Evolutionary conservation across 2,113 vertebrate species (phyloP).

Genomic region (Lasiurus cinereus): DNA sequence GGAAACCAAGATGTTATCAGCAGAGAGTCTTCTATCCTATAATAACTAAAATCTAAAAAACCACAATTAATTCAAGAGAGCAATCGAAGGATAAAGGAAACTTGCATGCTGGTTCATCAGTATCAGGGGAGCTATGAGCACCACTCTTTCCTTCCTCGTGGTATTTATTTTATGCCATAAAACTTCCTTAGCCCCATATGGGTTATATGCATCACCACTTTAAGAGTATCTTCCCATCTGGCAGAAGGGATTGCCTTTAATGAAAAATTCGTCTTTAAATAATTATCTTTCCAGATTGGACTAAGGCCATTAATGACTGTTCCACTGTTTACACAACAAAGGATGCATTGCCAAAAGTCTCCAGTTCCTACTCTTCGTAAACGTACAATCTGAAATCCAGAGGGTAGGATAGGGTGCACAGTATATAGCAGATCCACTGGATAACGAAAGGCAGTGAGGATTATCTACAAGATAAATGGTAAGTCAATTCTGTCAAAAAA

Average conservation of each 20-base stretch:
- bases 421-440: background rate
- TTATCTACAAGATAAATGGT: constrained; percentile 2
- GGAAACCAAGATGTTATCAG: constrained; percentile 5
- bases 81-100: constrained; percentile 24
- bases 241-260: constrained; percentile 40
- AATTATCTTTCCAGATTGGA: constrained; percentile 13
- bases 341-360: background rate
- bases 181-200: background rate
- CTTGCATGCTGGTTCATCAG: background rate
- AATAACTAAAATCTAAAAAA: constrained; percentile 49
- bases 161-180: background rate
- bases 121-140: background rate
- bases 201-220: background rate
- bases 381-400: background rate
- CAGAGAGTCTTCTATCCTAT: constrained; percentile 7
- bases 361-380: background rate
- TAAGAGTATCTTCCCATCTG: constrained; percentile 41
- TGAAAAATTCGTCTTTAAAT: constrained; percentile 43
- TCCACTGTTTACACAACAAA: constrained; percentile 2
- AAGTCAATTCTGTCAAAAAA: background rate
- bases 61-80: background rate
- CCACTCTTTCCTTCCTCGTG: background rate
- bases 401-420: background rate
- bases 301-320: background rate
- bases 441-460: background rate